Conservation (phyloP, 1,140 invertebrate species). For the Lepidotrigona ventralis region DNA sequence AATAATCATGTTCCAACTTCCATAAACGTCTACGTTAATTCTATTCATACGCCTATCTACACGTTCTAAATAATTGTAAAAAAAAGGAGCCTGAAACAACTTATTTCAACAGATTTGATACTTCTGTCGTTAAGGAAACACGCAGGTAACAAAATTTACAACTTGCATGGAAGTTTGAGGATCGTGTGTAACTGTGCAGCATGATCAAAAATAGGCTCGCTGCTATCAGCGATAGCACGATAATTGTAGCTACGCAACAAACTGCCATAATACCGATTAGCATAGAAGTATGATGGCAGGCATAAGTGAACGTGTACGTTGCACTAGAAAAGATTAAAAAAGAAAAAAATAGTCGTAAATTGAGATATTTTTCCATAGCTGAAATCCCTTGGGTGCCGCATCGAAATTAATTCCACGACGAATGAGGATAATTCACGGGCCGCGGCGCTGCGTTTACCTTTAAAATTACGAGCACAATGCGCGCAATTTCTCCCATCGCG, state of each 20-base stretch:
- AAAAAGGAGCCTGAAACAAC: not conserved
- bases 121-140: not conserved
- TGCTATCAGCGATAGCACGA: constrained; percentile 51
- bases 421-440: constrained; percentile 40
- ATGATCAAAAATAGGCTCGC: constrained; percentile 31
- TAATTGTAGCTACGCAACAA: constrained; percentile 74
- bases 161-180: constrained; percentile 35
- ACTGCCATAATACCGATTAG: constrained; percentile 71
- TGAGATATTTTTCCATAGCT: not conserved
- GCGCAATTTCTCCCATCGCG: constrained; percentile 49
- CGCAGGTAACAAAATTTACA: not conserved
- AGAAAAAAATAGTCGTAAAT: not conserved
- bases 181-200: constrained; percentile 60
- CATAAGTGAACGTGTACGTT: constrained; percentile 48
- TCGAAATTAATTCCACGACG: constrained; percentile 54
- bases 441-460: constrained; percentile 23
- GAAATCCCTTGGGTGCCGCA: not conserved
- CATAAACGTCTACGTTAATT: no score
- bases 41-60: no score
- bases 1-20: no score
- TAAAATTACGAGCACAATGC: constrained; percentile 45
- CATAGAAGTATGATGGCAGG: constrained; percentile 64
- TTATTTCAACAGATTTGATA: not conserved
- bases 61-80: no score
- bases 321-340: not conserved